phyloP scores from a whole-genome alignment of 2,113 vertebrate species.

The Lycaon pictus region DNA sequence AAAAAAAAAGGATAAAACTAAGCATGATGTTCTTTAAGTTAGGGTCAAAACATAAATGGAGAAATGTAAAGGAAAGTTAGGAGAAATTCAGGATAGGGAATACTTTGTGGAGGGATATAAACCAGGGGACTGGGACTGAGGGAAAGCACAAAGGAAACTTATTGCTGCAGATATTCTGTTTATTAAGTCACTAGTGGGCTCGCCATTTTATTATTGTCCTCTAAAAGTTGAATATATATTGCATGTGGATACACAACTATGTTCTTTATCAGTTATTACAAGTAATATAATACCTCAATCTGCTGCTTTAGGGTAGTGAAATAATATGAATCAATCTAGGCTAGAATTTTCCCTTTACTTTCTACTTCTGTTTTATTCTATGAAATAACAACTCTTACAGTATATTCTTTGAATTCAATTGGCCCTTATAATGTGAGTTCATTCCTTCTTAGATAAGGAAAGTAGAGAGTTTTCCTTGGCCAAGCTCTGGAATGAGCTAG shows the following conservation, averaged over 20 bases:
- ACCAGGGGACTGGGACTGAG: rapidly evolving
- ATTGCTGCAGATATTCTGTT: not conserved
- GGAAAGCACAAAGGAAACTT: not conserved
- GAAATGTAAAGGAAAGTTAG: not conserved
- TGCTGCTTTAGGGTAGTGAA: not conserved
- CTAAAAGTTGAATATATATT: not conserved
- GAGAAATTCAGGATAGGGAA: not conserved
- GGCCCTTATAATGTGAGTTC: not conserved
- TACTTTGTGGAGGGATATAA: not conserved
- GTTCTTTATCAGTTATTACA: not conserved
- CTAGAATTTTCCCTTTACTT: not conserved
- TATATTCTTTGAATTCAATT: not conserved
- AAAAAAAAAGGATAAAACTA: not conserved
- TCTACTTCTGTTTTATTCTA: constrained; percentile 23
- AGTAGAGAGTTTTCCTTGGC: not conserved
- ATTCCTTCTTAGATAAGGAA: not conserved
- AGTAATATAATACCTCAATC: not conserved
- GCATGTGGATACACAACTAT: not conserved
- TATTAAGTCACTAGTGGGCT: not conserved
- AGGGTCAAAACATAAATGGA: not conserved
- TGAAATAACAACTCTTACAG: not conserved
- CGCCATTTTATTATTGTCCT: not conserved
- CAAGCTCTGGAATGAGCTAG: not conserved
- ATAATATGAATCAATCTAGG: not conserved
- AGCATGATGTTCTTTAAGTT: not conserved